These are phyloP conservation scores for Arenicola marina DNA, from an alignment of 2,888 invertebrate species.

Conservation along the genomic window DNA sequence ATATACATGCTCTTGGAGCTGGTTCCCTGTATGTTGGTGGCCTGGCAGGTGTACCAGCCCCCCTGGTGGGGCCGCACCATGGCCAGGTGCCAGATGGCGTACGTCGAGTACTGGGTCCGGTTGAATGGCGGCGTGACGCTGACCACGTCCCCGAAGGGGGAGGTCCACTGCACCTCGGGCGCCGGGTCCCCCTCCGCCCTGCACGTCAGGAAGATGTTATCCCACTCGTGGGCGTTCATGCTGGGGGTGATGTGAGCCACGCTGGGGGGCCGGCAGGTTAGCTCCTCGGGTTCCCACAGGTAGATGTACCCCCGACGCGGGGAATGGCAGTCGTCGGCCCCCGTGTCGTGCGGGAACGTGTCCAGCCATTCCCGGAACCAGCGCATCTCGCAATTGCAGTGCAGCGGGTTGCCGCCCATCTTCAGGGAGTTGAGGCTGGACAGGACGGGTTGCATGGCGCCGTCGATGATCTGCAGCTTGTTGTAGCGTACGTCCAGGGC, in stretches of 20 bases:
- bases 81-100: constrained; percentile 13
- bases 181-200: constrained; percentile 28
- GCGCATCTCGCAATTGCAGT: constrained; percentile 31
- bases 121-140: constrained; percentile 23
- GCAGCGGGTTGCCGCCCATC: constrained; percentile 23
- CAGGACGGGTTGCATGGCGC: constrained; percentile 8
- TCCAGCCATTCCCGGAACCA: constrained; percentile 27
- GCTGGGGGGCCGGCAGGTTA: constrained; percentile 20
- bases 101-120: constrained; percentile 12
- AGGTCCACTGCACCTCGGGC: constrained; percentile 25
- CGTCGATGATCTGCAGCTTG: constrained; percentile 18
- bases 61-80: constrained; percentile 6
- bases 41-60: constrained; percentile 23
- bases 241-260: constrained; percentile 14
- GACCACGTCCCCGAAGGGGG: constrained; percentile 25
- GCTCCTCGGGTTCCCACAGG: neutral
- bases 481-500: constrained; percentile 20
- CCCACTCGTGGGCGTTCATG: constrained; percentile 8
- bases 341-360: neutral
- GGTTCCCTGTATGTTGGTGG: constrained; percentile 15
- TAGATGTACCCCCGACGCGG: constrained; percentile 8
- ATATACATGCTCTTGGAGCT: neutral
- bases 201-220: constrained; percentile 21
- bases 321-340: constrained; percentile 5
- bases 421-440: neutral